Base-by-base conservation (phyloP, 2,888 invertebrate species). In the Diarsia dahlii region DNA sequence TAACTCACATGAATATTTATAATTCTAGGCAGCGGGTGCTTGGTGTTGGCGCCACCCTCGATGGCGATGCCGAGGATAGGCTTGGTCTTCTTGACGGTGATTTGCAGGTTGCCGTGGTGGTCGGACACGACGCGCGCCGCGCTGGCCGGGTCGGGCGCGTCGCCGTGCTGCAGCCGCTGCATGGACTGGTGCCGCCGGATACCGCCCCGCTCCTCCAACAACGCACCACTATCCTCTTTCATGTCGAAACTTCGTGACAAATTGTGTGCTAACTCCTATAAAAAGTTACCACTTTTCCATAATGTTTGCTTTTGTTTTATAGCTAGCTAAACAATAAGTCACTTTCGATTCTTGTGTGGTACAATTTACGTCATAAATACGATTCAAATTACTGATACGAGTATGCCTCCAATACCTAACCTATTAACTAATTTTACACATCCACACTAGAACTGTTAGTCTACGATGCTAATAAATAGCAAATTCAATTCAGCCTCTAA, bases 1-100 rank as follows among this genome's bases (percentile, higher is more conserved):
- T 34, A 65, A 91, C 98, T 97, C 95, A 99, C 99, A 95, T 99
- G 99, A 93, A 99, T 99, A 95, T 99, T 99, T 91, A 99, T 99
- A 91, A 99, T 99, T 93, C 99, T 97, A 72, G 99, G 99, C 91
- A 99, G 97, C 74, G 99, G 98, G 95, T 99, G 99, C 92, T 98
- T 98, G 65, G 99, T 99, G 95, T 99, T 99, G 90, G 99, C 98
- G 82, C 99, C 99, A 81, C 99, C 99, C 96, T 99, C 99, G 91
- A 99, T 99, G 84, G 99, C 99, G 91, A 99, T 99, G 87, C 99
- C 99, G 90, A 99, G 97, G 91, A 99, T 99, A 68, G 99, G 98
- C 95, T 99, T 99, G 74, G 98, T 98, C 97, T 99, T 99, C 95
- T 98, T 98, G 87, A 99, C 98, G 87, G 98, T 98, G 90, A 99